Percentiles rank a stretch among this genome's conserved stretches.
phyloP scores from a whole-genome alignment of 2,797 vertebrate genomes.

The Rhadinocentrus ornatus region DNA sequence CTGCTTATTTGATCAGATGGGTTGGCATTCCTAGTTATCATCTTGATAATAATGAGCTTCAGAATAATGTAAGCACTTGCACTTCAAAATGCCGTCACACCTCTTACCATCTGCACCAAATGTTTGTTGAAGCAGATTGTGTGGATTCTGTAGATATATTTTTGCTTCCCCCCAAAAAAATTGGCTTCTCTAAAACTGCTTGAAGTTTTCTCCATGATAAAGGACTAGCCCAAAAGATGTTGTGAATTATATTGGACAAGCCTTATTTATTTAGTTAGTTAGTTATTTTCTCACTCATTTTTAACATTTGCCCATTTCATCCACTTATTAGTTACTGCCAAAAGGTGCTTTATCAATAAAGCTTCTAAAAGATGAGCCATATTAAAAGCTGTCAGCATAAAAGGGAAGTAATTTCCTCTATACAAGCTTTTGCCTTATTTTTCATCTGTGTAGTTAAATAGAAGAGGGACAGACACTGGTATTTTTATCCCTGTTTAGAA shows the following conservation, averaged over 20 bases:
- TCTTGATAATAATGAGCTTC: not conserved
- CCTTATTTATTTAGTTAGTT: too few species aligned
- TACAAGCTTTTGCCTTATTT: not conserved
- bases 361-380: not conserved
- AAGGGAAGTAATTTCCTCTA: conserved; percentile 9
- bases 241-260: too few species aligned
- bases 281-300: too few species aligned
- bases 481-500: conserved; percentile 56
- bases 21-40: conserved; percentile 18
- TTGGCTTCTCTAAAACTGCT: conserved; percentile 54
- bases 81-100: conserved; percentile 1
- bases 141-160: conserved; percentile 1
- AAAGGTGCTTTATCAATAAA: not conserved
- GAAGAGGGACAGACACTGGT: conserved; percentile 2
- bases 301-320: not conserved
- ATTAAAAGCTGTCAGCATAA: conserved; percentile 1
- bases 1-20: conserved; percentile 1
- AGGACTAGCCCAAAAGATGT: conserved; percentile 25
- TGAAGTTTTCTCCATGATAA: conserved; percentile 52
- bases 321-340: not conserved
- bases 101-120: conserved; percentile 7
- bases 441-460: not conserved
- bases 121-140: not conserved
- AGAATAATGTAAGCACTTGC: not conserved
- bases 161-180: conserved; percentile 7